A percentile compares a stretch with the other conserved stretches of the same genome.
Conservation (phyloP, 2,888 invertebrate genomes). For the Pristionchus exspectatus region DNA sequence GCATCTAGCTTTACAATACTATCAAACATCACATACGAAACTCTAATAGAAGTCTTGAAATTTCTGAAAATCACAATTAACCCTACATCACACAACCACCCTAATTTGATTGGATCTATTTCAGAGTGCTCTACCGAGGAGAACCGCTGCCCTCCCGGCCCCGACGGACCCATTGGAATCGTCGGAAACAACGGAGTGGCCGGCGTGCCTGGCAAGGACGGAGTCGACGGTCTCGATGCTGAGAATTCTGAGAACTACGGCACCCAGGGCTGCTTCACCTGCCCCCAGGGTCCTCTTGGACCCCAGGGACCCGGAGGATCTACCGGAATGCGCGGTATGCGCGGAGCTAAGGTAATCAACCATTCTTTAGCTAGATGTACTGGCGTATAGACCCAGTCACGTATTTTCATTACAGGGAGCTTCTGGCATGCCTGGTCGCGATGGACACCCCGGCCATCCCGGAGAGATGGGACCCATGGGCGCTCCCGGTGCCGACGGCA, state of each 20-base stretch:
- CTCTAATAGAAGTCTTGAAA: too few species aligned
- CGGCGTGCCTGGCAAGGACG: conserved; percentile 61
- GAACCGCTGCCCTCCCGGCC: conserved; percentile 73
- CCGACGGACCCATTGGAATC: conserved; percentile 67
- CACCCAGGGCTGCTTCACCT: conserved; percentile 73
- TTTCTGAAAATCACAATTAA: background rate
- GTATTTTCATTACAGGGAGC: conserved; percentile 58
- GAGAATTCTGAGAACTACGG: conserved; percentile 72
- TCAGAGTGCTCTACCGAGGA: conserved; percentile 64
- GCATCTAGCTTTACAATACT: background rate
- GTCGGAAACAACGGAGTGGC: conserved; percentile 70
- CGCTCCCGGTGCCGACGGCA: conserved; percentile 58
- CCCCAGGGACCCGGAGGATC: conserved; percentile 68
- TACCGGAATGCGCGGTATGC: conserved; percentile 74
- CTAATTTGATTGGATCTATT: background rate
- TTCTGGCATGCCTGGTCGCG: conserved; percentile 70
- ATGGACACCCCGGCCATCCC: conserved; percentile 68
- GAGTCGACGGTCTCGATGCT: conserved; percentile 71
- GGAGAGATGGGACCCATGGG: conserved; percentile 64
- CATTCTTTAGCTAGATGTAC: too few species aligned
- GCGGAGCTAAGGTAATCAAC: conserved; percentile 62
- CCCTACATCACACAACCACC: background rate
- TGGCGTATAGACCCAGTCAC: too few species aligned
- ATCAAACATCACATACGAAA: background rate
- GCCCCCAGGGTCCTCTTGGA: conserved; percentile 71